Percentiles rank a stretch among this genome's conserved stretches.
Evolutionary conservation across 2,888 invertebrate species (phyloP).

Genomic region (Hermaeophaga mercurialis): DNA sequence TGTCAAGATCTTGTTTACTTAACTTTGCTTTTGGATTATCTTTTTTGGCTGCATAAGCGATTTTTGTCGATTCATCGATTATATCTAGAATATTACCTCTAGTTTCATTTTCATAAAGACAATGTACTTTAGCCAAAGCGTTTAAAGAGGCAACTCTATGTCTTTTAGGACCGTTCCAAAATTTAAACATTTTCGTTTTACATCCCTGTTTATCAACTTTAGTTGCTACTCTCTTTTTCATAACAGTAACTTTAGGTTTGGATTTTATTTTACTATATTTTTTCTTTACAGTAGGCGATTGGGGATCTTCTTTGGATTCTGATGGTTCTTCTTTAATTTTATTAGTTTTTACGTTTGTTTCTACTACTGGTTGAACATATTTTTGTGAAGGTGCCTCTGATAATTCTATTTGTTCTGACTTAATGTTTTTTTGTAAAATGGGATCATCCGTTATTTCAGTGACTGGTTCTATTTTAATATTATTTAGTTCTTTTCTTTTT

Average conservation of each 20-base stretch:
- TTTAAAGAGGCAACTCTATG: conserved; percentile 88
- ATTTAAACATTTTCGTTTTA: conserved; percentile 58
- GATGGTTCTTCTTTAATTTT: conserved; percentile 40
- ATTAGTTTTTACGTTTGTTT: conserved; percentile 30
- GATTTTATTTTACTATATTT: conserved; percentile 33
- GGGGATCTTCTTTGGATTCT: conserved; percentile 11
- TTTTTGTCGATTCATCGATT: conserved; percentile 34
- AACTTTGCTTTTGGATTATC: conserved; percentile 9
- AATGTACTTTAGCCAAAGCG: conserved; percentile 88
- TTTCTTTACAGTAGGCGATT: conserved; percentile 9
- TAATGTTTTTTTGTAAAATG: conserved; percentile 2
- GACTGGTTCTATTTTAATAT: not conserved
- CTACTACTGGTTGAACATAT: conserved; percentile 8
- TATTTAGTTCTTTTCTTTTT: conserved; percentile 16
- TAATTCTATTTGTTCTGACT: conserved; percentile 8
- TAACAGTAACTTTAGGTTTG: conserved; percentile 38
- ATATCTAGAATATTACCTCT: conserved; percentile 67
- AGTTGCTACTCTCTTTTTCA: conserved; percentile 37
- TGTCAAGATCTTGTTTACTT: conserved; percentile 26
- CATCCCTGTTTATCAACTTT: conserved; percentile 33
- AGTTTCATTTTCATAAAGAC: conserved; percentile 87
- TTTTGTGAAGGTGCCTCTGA: not conserved
- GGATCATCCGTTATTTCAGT: not conserved
- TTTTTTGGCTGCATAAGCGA: conserved; percentile 27
- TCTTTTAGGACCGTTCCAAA: conserved; percentile 79